phyloP scores from a whole-genome alignment of 2,113 vertebrate species.

The Riparia riparia region DNA sequence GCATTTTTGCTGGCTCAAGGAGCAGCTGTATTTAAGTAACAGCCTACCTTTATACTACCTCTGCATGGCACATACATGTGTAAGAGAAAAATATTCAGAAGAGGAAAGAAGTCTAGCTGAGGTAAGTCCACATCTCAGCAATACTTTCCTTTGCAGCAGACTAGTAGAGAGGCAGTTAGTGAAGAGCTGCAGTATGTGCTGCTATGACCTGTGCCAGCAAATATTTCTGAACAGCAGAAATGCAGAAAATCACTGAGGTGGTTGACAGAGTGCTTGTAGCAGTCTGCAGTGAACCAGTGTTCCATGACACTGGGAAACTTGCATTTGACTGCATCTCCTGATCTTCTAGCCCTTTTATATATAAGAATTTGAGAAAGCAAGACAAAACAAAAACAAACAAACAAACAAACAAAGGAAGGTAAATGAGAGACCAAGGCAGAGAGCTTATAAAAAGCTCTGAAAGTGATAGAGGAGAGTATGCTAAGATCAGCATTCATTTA shows the following conservation, averaged over 20 bases:
- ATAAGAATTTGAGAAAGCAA: neutral
- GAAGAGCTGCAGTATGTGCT: neutral
- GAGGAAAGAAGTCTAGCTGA: neutral
- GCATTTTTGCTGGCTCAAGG: neutral
- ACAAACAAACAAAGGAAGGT: neutral
- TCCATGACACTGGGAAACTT: neutral
- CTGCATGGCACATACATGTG: neutral
- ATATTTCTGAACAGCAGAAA: neutral
- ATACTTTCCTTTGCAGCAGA: neutral
- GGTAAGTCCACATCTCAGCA: neutral
- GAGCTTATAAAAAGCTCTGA: neutral
- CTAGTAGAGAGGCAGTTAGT: neutral
- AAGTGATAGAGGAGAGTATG: neutral
- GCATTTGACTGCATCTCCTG: neutral
- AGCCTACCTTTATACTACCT: neutral
- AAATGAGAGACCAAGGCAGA: neutral
- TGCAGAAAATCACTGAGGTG: neutral
- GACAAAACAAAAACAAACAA: too few relatives aligned
- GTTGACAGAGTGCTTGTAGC: neutral
- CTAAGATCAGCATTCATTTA: neutral
- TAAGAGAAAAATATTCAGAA: neutral
- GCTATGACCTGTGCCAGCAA: neutral
- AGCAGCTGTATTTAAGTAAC: neutral
- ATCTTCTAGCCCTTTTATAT: neutral
- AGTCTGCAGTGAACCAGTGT: neutral